Conservation (phyloP, 2,888 invertebrate species). For the Xestia xanthographa region DNA sequence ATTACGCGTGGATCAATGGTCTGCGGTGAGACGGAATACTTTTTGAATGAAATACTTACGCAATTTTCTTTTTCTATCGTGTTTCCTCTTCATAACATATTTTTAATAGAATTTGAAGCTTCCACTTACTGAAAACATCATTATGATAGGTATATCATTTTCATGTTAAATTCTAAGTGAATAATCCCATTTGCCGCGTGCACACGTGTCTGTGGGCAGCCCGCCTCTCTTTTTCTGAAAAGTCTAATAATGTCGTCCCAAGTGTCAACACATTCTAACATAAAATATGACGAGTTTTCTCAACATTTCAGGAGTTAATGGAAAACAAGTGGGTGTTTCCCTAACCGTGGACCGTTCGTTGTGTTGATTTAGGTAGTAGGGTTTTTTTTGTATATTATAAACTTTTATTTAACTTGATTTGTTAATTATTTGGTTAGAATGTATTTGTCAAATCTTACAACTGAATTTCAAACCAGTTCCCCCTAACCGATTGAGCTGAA, state of each 20-base stretch:
- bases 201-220: neutral
- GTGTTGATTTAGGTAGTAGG: neutral
- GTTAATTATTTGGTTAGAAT: neutral
- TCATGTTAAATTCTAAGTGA: neutral
- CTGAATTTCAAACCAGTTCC: neutral
- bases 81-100: neutral
- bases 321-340: neutral
- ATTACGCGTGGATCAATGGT: conserved; percentile 18
- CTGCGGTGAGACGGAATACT: conserved; percentile 8
- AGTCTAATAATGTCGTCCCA: neutral
- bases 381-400: neutral
- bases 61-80: neutral
- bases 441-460: neutral
- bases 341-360: neutral
- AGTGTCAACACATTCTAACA: neutral
- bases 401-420: neutral
- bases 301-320: neutral
- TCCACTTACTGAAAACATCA: neutral
- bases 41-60: conserved; percentile 9
- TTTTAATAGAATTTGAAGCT: neutral
- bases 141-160: neutral
- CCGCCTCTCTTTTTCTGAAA: too few species aligned
- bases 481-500: neutral
- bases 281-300: neutral
- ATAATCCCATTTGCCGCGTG: neutral